phyloP scores from a whole-genome alignment of 2,797 vertebrate genomes.

The Ambastaia sidthimunki region DNA sequence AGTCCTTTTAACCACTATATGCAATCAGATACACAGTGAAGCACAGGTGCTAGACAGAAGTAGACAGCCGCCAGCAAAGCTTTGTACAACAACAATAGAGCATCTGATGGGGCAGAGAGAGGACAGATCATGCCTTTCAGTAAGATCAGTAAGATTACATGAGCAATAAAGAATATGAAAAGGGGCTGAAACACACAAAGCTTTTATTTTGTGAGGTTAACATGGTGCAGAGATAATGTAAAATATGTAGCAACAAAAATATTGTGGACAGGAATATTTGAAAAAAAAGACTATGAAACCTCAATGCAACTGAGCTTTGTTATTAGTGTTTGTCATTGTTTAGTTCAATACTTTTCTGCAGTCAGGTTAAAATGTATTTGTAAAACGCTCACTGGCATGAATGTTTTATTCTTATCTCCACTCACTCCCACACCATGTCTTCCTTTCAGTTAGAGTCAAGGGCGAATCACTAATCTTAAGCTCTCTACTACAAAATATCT shows the following conservation, averaged over 20 bases:
- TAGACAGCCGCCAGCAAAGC: slow-evolving; percentile 13
- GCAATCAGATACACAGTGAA: slow-evolving; percentile 7
- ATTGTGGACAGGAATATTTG: background rate
- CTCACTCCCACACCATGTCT: background rate
- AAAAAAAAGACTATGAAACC: too few species aligned
- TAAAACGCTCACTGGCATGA: slow-evolving; percentile 32
- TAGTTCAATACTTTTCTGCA: background rate
- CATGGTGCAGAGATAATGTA: background rate
- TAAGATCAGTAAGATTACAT: background rate
- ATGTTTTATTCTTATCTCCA: slow-evolving; percentile 48
- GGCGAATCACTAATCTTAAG: background rate
- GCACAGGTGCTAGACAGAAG: background rate
- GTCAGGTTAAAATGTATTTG: background rate
- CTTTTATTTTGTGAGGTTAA: background rate
- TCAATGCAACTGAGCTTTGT: background rate
- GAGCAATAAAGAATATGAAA: background rate
- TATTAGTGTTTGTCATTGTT: slow-evolving; percentile 6
- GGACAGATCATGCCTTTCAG: background rate
- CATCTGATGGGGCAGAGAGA: slow-evolving; percentile 27
- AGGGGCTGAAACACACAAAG: background rate
- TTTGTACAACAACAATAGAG: slow-evolving; percentile 41
- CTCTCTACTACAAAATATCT: background rate
- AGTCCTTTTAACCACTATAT: slow-evolving; percentile 2
- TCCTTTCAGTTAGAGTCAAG: slow-evolving; percentile 4
- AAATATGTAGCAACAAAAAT: background rate